Base-by-base conservation (phyloP, 2,888 invertebrate genomes). In the Marasmarcha lunaedactyla region DNA sequence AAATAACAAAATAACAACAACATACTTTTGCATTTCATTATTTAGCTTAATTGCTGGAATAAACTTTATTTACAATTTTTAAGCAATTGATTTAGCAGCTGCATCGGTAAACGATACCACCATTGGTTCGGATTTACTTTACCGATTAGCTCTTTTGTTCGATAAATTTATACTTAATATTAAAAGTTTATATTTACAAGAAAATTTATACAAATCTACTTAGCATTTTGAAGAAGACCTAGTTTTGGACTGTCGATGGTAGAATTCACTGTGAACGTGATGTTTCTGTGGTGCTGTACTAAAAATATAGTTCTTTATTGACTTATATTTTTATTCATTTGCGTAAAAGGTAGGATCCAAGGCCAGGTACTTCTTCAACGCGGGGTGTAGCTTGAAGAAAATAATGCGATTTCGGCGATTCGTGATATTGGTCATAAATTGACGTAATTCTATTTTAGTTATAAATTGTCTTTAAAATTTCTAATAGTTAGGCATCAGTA, bases 401-500 rank as follows among this genome's bases (percentile, higher is more conserved):
- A 5, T 20, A 20, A 20, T 20, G 20, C 20, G 20, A 20, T 20
- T 20, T 30, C 30, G 30, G 30, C 30, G 30, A n/a, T 30, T 33
- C 13, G 20, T 20, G 20, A 20, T 35, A 35, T 37, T 37, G 37
- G 37, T 35, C 26, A 15, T 13, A 37, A 37, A 37, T 37, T 33
- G 37, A 41, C 34, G 20, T 14, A 27, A 14, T 27, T 11, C 15
- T 34, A 34, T 14, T 14, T 20, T 20, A 20, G 3, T 7, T 34
- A 34, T 13, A 11, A 34, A 11, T 34, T 7, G 14, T 59, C 61
- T 47, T 48, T 59, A 51, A 54, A 56, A 63, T 57, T 54, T 61
- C 63, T 68, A 63, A 59, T 63, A 62, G 62, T 61, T 60, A 70
- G 70, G 70, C 69, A 70, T 55, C 61, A 60, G 65, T 69, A 63